These are phyloP conservation scores for Cynocephalus volans DNA, from an alignment of 2,113 vertebrate species.

Conservation along the genomic window DNA sequence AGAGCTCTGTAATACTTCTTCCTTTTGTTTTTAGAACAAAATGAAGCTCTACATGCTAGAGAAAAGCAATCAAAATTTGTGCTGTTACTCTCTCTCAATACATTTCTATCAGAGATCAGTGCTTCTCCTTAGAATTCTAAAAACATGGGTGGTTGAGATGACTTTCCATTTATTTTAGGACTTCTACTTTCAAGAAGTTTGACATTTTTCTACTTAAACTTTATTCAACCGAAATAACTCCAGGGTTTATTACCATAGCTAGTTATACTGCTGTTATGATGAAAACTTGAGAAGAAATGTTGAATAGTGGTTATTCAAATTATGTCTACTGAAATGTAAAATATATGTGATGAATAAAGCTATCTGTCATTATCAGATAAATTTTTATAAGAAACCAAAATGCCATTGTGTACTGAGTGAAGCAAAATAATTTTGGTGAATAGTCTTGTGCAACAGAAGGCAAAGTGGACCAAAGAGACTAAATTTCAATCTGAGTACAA, in stretches of 20 bases:
- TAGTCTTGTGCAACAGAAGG: not conserved
- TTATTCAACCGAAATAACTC: slow-evolving; percentile 10
- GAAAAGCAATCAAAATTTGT: not conserved
- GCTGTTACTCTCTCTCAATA: not conserved
- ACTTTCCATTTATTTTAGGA: not conserved
- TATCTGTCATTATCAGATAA: not conserved
- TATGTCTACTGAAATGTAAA: not conserved
- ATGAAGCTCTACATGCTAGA: not conserved
- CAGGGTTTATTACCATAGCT: not conserved
- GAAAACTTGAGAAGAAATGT: slow-evolving; percentile 4
- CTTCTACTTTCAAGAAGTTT: not conserved
- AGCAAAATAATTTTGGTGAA: not conserved
- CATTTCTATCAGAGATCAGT: not conserved
- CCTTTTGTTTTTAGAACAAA: not conserved
- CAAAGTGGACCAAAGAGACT: not conserved
- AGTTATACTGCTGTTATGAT: not conserved
- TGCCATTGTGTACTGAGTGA: not conserved
- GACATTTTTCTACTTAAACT: not conserved
- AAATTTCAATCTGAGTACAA: not conserved
- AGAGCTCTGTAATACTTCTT: not conserved
- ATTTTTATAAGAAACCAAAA: slow-evolving; percentile 2
- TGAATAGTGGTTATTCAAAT: not conserved
- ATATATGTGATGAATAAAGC: not conserved
- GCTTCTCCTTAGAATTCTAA: not conserved
- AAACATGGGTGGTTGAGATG: not conserved